Percentiles rank a stretch among this genome's conserved stretches.
These are phyloP conservation scores for Litoditis marina DNA, from an alignment of 2,888 invertebrate species.

Conservation along the genomic window DNA sequence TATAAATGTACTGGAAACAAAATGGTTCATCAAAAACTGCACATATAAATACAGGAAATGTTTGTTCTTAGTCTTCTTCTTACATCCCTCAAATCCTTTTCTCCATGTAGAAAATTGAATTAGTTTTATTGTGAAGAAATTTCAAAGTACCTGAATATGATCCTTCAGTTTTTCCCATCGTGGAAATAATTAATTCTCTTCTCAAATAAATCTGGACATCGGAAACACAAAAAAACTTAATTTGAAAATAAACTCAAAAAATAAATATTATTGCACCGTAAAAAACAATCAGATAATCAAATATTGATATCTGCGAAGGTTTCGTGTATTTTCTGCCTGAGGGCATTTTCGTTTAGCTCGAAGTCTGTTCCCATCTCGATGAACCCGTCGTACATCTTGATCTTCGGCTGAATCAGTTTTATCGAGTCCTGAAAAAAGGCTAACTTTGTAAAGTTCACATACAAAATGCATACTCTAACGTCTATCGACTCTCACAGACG, in stretches of 20 bases:
- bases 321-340: conserved; percentile 46
- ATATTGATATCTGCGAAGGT: conserved; percentile 35
- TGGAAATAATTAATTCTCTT: too few species aligned
- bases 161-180: too few species aligned
- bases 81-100: too few species aligned
- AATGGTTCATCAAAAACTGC: too few species aligned
- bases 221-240: too few species aligned
- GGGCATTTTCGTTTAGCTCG: conserved; percentile 41
- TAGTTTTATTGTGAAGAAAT: too few species aligned
- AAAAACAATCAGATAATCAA: background rate
- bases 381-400: conserved; percentile 51
- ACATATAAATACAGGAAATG: background rate
- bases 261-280: background rate
- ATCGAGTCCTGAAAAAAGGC: conserved; percentile 46
- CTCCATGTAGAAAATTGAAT: too few species aligned
- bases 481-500: background rate
- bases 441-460: background rate
- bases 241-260: too few species aligned
- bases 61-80: too few species aligned
- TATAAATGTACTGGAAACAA: too few species aligned
- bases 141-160: too few species aligned
- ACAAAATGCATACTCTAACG: background rate
- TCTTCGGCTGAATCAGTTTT: conserved; percentile 45
- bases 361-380: conserved; percentile 56
- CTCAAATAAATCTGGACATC: too few species aligned